Evolutionary conservation across 1,140 invertebrate genomes (phyloP), one percentile per base, ranked within the genome.

Genomic region (Eupristina koningsbergeri): DNA sequence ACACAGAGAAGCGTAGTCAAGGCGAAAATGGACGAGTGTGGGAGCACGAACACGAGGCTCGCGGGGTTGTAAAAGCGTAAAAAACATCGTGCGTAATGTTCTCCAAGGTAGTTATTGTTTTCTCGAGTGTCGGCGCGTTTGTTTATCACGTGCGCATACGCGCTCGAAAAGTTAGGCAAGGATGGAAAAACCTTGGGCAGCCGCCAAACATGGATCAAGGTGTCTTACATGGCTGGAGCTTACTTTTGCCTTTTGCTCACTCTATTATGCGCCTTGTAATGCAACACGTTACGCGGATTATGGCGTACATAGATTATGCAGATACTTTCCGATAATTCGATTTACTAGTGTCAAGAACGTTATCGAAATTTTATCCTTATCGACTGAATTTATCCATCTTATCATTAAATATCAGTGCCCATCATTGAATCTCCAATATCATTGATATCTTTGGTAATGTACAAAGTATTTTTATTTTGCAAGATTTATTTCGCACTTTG

Each of bases 191-290:
- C 90, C 90, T 91, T 91, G 90, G 89, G 89, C 86, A 88, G 88
- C 87, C 80, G 85, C 90, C 90, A 91, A 89, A 86, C 86, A 88
- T 87, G 86, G 87, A 87, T 81, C 88, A 89, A 90, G 89, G 87
- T 88, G 86, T 88, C 90, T 89, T 89, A 90, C 86, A 89, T 88
- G 87, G 47, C 53, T 71, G 36, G n/a, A 26, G 31, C 45, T 71
- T n/a, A n/a, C n/a, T n/a, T n/a, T n/a, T n/a, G n/a, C n/a, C n/a
- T n/a, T n/a, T n/a, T 41, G 22, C 64, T 67, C 29, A 80, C 58
- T 71, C 31, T 17, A 67, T 17, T 31, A 67, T 34, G 29, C 3
- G n/a, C 31, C 31, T 64, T 53, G 58, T 80, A 80, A 80, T 71
- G 79, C 79, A 58, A 69, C 13, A 41, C 79, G 67, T 34, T n/a